Conservation (phyloP, 2,888 invertebrate genomes). For the Lordiphosa andalusiaca region DNA sequence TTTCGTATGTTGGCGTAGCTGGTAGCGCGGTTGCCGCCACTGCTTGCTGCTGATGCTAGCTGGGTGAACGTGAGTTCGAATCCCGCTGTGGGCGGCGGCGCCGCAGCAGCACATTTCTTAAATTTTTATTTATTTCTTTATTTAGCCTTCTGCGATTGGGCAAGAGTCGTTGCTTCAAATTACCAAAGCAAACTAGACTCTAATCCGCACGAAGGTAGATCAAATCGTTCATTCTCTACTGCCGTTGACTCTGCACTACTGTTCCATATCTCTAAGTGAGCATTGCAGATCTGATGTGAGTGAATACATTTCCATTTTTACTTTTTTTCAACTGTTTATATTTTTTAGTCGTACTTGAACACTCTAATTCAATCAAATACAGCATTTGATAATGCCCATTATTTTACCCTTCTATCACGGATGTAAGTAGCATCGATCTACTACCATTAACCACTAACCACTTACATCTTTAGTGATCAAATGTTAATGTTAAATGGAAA, state of each 20-base stretch:
- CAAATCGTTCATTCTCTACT: slow-evolving; percentile 75
- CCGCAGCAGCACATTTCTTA: no score
- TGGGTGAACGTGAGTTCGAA: slow-evolving; percentile 41
- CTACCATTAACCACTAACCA: no score
- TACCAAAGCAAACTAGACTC: slow-evolving; percentile 34
- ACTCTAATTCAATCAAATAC: no score
- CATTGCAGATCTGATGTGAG: slow-evolving; percentile 63
- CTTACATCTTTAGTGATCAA: no score
- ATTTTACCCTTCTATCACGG: no score
- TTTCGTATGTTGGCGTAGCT: background rate
- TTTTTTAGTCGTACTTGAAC: no score
- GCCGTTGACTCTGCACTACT: slow-evolving; percentile 76
- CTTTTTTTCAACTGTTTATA: slow-evolving; percentile 15
- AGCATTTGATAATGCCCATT: no score
- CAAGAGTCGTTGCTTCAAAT: slow-evolving; percentile 69
- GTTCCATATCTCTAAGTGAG: slow-evolving; percentile 50
- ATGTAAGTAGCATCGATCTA: no score
- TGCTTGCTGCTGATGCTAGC: no score
- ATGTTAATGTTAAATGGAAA: no score
- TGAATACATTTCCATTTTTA: slow-evolving; percentile 58
- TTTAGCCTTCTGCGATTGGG: slow-evolving; percentile 74
- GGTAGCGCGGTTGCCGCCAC: no score
- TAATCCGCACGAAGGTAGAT: slow-evolving; percentile 79
- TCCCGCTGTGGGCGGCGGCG: background rate
- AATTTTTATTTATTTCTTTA: slow-evolving; percentile 2